Percentiles rank a stretch among this genome's conserved stretches.
phyloP scores from a whole-genome alignment of 1,140 invertebrate species.

The Brachystomella parvula region DNA sequence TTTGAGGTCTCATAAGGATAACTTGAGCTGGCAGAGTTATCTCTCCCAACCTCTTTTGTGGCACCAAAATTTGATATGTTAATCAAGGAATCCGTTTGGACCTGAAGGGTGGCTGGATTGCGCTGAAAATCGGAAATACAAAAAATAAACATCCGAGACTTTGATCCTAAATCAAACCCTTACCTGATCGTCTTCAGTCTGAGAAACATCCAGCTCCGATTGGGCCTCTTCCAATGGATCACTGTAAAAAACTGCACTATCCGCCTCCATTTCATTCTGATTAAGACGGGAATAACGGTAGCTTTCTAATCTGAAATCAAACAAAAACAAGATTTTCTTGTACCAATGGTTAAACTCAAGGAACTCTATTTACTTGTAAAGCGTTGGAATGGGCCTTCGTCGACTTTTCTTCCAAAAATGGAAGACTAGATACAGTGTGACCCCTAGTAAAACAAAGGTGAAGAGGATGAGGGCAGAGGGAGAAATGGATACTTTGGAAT shows the following conservation, averaged over 20 bases:
- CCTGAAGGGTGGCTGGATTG: conserved; percentile 31
- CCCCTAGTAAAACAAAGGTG: conserved; percentile 21
- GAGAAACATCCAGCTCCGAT: not conserved
- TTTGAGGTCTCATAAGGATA: not conserved
- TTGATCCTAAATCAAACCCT: not conserved
- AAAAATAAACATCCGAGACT: not conserved
- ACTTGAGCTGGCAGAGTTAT: too few species aligned
- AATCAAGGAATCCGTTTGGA: conserved; percentile 31
- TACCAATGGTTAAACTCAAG: not conserved
- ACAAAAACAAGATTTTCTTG: not conserved
- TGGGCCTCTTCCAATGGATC: conserved; percentile 14
- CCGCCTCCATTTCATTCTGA: conserved; percentile 34
- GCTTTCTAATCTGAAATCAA: conserved; percentile 25
- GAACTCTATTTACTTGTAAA: conserved; percentile 31
- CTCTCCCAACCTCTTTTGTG: not conserved
- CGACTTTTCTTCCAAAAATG: conserved; percentile 35
- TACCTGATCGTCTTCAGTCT: conserved; percentile 19
- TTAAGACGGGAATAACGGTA: conserved; percentile 36
- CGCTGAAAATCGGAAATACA: conserved; percentile 14
- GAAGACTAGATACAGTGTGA: conserved; percentile 23
- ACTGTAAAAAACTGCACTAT: conserved; percentile 27
- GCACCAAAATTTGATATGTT: conserved; percentile 25
- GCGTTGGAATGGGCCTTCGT: conserved; percentile 14
- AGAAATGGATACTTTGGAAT: not conserved
- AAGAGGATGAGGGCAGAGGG: conserved; percentile 28